Evolutionary conservation across 2,888 invertebrate genomes (phyloP), one percentile per base, ranked within the genome.

Genomic region (Watsonalla cultraria): DNA sequence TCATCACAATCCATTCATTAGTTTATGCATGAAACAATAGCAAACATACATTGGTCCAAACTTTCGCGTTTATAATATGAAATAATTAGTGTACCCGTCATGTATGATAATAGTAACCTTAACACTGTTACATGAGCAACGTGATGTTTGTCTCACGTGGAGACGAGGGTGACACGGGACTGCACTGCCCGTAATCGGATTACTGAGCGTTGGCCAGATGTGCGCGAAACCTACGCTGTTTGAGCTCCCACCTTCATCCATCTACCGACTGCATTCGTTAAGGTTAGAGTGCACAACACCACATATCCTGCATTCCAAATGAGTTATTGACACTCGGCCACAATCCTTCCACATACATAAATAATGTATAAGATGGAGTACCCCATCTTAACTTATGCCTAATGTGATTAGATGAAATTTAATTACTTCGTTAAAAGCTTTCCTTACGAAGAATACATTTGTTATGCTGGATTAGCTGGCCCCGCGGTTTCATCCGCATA

Each of bases 121-220:
- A 24, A 24, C 24, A 49, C 9, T 6, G 39, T 49, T 9, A 39
- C 49, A 14, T 8, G 37, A 37, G 47, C n/a, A 35, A 35, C 35
- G 7, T 33, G 37, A 39, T 14, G 13, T 54, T 37, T 49, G 14
- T 37, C n/a, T 8, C 35, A 39, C 49, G 49, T 49, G 37, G 49
- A 37, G 49, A 49, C 39, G 66, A 55, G 54, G 57, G 61, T 50
- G 57, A 55, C 61, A 59, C 60, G 54, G 54, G 56, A 66, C 68
- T 61, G 70, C 64, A 62, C 62, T 60, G 61, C 59, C 57, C 56
- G 69, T 76, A 76, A 76, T 73, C 72, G 64, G 76, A 74, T 76
- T 76, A 74, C 60, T 53, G 57, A 60, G 55, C 62, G 42, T 8
- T 65, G 76, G 74, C 69, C 76, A 75, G 75, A 70, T 74, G 76